Conservation (phyloP, 1,140 invertebrate species). For the Dendroctonus valens region DNA sequence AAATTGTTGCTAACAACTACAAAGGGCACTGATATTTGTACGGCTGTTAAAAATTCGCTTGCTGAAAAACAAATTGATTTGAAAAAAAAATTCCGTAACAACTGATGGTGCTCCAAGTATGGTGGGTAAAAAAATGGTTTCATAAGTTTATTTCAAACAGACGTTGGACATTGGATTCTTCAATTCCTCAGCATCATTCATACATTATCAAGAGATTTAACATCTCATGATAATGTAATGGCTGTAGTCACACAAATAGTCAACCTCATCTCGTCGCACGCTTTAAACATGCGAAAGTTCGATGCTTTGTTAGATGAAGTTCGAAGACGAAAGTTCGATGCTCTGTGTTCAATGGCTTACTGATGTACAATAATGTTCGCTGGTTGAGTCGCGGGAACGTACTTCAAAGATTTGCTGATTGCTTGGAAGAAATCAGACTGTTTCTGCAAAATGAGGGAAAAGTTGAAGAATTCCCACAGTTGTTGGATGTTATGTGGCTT, state of each 20-base stretch:
- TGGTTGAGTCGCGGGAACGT: constrained; percentile 44
- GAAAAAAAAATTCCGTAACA: constrained; percentile 36
- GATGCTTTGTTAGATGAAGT: constrained; percentile 42
- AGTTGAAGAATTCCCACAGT: constrained; percentile 29
- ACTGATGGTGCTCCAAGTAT: constrained; percentile 38
- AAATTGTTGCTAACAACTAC: constrained; percentile 13
- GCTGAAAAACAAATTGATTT: constrained; percentile 24
- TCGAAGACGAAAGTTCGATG: constrained; percentile 40
- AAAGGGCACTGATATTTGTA: constrained; percentile 14
- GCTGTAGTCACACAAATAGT: constrained; percentile 40
- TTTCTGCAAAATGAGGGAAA: constrained; percentile 43
- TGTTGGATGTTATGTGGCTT: constrained; percentile 42
- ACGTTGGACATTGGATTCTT: constrained; percentile 37
- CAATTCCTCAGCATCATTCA: constrained; percentile 40
- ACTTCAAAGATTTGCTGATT: constrained; percentile 47
- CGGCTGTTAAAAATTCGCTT: constrained; percentile 15
- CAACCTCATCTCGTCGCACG: constrained; percentile 36
- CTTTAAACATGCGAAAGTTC: constrained; percentile 44
- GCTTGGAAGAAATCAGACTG: constrained; percentile 45
- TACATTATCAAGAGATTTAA: too few relatives aligned
- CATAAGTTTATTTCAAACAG: constrained; percentile 21
- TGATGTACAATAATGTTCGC: constrained; percentile 46
- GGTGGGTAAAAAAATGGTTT: constrained; percentile 27
- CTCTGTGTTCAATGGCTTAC: constrained; percentile 44
- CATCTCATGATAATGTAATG: constrained; percentile 20